Percentiles rank a stretch among this genome's conserved stretches.
These are phyloP conservation scores for Pholis gunnellus DNA, from an alignment of 2,113 vertebrate genomes.

Conservation along the genomic window DNA sequence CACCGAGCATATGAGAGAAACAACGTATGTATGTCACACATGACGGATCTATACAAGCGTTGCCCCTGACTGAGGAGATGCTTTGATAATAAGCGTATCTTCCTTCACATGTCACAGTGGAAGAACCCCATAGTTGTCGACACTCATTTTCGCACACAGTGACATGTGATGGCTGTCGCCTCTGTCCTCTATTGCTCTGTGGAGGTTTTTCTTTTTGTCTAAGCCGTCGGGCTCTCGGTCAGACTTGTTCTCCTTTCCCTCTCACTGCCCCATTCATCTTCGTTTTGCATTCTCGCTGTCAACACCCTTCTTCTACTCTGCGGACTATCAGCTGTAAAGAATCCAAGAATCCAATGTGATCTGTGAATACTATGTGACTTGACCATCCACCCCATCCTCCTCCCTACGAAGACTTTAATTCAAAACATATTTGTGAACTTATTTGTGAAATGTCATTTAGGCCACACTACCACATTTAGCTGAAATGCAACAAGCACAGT, in stretches of 20 bases:
- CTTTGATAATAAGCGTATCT: constrained; percentile 42
- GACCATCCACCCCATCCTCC: not conserved
- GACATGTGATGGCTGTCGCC: constrained; percentile 36
- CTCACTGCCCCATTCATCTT: constrained; percentile 14
- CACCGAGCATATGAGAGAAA: not conserved
- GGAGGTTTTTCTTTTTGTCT: not conserved
- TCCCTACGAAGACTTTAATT: not conserved
- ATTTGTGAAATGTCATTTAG: no score
- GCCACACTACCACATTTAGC: not conserved
- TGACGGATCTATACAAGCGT: constrained; percentile 22
- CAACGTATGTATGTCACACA: constrained; percentile 24
- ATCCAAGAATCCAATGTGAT: constrained; percentile 13
- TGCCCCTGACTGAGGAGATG: constrained; percentile 35
- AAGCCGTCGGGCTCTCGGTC: not conserved
- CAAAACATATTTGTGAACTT: not conserved
- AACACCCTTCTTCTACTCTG: not conserved
- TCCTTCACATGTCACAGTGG: constrained; percentile 29
- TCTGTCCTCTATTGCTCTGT: constrained; percentile 14
- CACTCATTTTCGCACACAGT: constrained; percentile 31
- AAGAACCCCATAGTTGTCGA: constrained; percentile 4
- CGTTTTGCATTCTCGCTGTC: constrained; percentile 11
- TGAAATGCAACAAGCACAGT: not conserved
- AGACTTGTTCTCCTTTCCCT: not conserved
- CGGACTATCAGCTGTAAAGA: not conserved
- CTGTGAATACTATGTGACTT: not conserved